Evolutionary conservation across 2,888 invertebrate genomes (phyloP).

Genomic region (Leptopilina drosophilae): DNA sequence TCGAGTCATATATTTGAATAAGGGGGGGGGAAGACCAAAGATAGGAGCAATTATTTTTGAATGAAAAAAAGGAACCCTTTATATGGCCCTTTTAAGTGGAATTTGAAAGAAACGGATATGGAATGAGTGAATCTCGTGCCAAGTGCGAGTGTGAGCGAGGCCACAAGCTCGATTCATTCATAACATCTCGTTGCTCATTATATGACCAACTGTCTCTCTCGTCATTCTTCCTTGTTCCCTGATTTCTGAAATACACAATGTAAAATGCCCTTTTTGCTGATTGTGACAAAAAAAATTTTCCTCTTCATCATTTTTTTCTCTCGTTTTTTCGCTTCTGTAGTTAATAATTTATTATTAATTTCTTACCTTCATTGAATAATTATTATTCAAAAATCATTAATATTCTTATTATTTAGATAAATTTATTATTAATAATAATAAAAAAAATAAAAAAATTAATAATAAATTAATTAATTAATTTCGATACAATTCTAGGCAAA

Average conservation of each 20-base stretch:
- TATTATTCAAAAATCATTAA: too few relatives aligned
- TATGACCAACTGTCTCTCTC: constrained; percentile 45
- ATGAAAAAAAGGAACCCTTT: neutral
- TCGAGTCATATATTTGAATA: too few relatives aligned
- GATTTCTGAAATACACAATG: constrained; percentile 45
- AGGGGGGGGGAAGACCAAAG: neutral
- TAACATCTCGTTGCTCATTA: constrained; percentile 47
- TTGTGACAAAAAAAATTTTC: neutral
- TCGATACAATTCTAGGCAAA: too few relatives aligned
- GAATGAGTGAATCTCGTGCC: constrained; percentile 33
- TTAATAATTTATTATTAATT: constrained; percentile 42
- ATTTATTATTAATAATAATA: too few relatives aligned
- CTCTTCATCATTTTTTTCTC: constrained; percentile 25
- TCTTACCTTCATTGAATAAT: too few relatives aligned
- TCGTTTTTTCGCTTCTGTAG: constrained; percentile 33
- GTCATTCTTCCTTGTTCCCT: constrained; percentile 49
- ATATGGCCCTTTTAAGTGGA: neutral
- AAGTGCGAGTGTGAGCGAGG: constrained; percentile 26
- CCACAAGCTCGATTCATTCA: constrained; percentile 43
- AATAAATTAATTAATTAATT: too few relatives aligned
- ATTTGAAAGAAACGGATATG: constrained; percentile 37
- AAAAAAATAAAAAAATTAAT: too few relatives aligned
- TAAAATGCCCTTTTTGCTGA: neutral
- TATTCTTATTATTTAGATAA: too few relatives aligned
- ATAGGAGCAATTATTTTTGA: neutral